These are phyloP conservation scores for Notolabrus celidotus DNA, from an alignment of 2,797 vertebrate genomes.

Conservation along the genomic window DNA sequence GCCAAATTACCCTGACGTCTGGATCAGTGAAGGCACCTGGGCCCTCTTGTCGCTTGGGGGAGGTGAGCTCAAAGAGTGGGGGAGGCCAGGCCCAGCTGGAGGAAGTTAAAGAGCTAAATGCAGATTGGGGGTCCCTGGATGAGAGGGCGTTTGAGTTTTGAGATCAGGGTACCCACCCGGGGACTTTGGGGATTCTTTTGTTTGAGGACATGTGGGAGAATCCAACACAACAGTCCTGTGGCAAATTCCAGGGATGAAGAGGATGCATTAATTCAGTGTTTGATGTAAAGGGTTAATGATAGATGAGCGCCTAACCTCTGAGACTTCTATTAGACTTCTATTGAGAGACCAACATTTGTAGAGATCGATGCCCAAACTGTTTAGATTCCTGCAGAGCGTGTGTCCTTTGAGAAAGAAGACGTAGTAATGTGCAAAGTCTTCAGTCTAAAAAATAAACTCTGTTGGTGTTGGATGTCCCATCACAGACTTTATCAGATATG, in stretches of 20 bases:
- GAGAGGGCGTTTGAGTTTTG: constrained; percentile 59
- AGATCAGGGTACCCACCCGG: constrained; percentile 58
- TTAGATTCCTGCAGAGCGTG: too few relatives aligned
- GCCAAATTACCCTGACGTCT: constrained; percentile 87
- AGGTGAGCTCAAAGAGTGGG: constrained; percentile 78
- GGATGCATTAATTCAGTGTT: constrained; percentile 58
- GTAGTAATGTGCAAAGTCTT: too few relatives aligned
- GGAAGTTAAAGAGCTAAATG: constrained; percentile 83
- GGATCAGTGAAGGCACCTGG: constrained; percentile 87
- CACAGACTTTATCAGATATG: too few relatives aligned
- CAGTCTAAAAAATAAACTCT: too few relatives aligned
- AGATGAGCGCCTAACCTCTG: neutral
- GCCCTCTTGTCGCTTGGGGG: constrained; percentile 81
- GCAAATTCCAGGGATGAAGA: constrained; percentile 71
- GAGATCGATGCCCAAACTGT: too few relatives aligned
- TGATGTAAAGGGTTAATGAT: neutral
- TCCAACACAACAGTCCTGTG: constrained; percentile 45
- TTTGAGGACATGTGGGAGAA: constrained; percentile 81
- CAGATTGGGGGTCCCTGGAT: constrained; percentile 75
- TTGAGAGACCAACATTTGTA: too few relatives aligned
- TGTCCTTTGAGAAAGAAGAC: too few relatives aligned
- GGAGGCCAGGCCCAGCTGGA: constrained; percentile 90
- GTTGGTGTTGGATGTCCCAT: too few relatives aligned
- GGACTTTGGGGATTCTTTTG: constrained; percentile 71
- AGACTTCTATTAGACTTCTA: too few relatives aligned